A percentile compares a stretch with the other conserved stretches of the same genome.
Conservation (phyloP, 1,140 invertebrate genomes). For the Drosophila azteca region DNA sequence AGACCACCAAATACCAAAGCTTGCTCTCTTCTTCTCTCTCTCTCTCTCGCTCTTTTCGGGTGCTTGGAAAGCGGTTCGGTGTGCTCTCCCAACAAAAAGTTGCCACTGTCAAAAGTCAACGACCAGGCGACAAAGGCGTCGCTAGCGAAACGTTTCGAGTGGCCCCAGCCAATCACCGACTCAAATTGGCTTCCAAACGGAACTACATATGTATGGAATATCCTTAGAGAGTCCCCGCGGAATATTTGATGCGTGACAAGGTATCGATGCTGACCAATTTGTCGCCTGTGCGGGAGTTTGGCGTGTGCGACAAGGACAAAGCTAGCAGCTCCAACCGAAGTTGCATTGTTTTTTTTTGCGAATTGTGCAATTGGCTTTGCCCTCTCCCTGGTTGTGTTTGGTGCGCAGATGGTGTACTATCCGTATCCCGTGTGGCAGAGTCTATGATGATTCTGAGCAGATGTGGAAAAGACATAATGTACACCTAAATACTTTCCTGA, state of each 20-base stretch:
- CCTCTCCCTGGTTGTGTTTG: neutral
- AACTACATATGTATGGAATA: no score
- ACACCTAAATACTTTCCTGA: no score
- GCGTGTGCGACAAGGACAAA: conserved; percentile 22
- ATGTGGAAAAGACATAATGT: no score
- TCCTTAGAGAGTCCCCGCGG: no score
- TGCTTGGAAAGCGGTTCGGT: conserved; percentile 2
- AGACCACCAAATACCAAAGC: no score
- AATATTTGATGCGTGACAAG: no score
- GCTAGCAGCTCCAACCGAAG: conserved; percentile 18
- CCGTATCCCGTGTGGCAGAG: no score
- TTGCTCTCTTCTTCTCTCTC: conserved; percentile 11
- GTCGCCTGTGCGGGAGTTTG: conserved; percentile 16
- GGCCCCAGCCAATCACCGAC: neutral
- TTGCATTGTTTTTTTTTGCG: conserved; percentile 29
- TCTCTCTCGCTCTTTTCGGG: neutral
- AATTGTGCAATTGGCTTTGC: conserved; percentile 27
- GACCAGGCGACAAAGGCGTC: conserved; percentile 56
- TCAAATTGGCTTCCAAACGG: conserved; percentile 4
- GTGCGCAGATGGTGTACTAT: no score
- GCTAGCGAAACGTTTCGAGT: neutral
- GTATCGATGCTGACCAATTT: neutral
- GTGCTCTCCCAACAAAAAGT: conserved; percentile 11
- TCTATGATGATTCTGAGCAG: no score
- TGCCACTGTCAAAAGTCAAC: conserved; percentile 52